Evolutionary conservation across 2,113 vertebrate genomes (phyloP).

Genomic region (Microcebus lehilahytsara): DNA sequence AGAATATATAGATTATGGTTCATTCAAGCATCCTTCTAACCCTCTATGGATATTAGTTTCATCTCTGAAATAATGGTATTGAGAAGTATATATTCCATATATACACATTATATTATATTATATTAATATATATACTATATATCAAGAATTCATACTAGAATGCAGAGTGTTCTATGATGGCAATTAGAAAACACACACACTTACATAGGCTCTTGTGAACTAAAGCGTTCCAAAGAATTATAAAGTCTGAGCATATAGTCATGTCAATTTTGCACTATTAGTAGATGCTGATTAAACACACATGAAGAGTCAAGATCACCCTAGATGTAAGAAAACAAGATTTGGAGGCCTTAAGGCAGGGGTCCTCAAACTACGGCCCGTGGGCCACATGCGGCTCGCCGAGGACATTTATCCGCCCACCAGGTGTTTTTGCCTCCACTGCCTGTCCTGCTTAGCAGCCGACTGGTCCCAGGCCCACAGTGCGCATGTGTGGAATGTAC

Average conservation of each 20-base stretch:
- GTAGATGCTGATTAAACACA: not conserved
- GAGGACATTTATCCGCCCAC: too few species aligned
- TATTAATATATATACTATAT: too few species aligned
- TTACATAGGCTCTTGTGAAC: too few species aligned
- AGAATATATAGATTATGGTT: not conserved
- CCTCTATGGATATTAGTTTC: not conserved
- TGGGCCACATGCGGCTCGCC: too few species aligned
- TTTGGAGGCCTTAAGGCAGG: fast-evolving
- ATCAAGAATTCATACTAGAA: not conserved
- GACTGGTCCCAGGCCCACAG: too few species aligned
- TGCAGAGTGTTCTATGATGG: too few species aligned
- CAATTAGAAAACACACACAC: not conserved
- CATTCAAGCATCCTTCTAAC: not conserved
- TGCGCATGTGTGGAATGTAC: too few species aligned
- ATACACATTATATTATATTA: not conserved
- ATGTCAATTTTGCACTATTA: not conserved
- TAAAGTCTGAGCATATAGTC: not conserved
- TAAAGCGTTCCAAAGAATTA: not conserved
- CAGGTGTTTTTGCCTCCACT: too few species aligned
- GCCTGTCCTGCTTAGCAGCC: too few species aligned
- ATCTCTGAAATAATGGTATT: not conserved
- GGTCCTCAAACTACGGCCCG: too few species aligned
- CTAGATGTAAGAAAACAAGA: fast-evolving
- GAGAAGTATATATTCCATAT: not conserved
- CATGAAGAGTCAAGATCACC: too few species aligned